phyloP scores from a whole-genome alignment of 2,797 vertebrate genomes.

The Parambassis ranga region DNA sequence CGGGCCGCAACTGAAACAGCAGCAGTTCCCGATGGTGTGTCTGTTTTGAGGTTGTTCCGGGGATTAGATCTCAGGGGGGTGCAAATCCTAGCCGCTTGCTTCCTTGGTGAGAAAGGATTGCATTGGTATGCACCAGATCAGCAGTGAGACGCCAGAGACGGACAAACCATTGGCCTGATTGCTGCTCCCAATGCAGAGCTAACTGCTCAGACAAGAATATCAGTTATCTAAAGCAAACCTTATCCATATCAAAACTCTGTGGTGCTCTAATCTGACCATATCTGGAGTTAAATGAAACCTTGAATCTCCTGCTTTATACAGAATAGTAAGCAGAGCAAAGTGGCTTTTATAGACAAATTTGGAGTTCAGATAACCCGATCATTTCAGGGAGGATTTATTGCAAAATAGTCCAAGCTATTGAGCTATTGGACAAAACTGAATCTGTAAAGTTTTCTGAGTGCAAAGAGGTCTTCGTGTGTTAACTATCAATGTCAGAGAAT shows the following conservation, averaged over 20 bases:
- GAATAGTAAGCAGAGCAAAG: not conserved
- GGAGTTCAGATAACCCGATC: conserved; percentile 38
- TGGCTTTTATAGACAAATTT: conserved; percentile 39
- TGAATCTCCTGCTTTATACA: conserved; percentile 29
- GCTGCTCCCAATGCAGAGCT: conserved; percentile 30
- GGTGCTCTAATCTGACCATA: conserved; percentile 49
- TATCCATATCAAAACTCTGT: conserved; percentile 40
- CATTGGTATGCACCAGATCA: conserved; percentile 81
- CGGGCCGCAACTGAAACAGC: conserved; percentile 53
- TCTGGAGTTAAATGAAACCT: conserved; percentile 52
- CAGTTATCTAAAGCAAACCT: conserved; percentile 59
- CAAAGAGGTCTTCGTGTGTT: conserved; percentile 42
- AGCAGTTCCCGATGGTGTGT: conserved; percentile 63
- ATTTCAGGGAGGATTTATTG: conserved; percentile 31
- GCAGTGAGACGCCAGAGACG: conserved; percentile 69
- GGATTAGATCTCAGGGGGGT: conserved; percentile 77
- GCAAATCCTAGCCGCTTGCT: conserved; percentile 77
- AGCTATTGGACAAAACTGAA: conserved; percentile 17
- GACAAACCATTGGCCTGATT: conserved; percentile 22
- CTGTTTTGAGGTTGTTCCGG: conserved; percentile 82
- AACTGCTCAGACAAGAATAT: conserved; percentile 53
- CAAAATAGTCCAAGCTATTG: conserved; percentile 4
- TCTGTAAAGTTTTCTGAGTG: conserved; percentile 53
- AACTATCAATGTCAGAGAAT: conserved; percentile 66
- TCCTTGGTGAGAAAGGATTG: conserved; percentile 80